Conservation (phyloP, 2,113 vertebrate genomes). For the Paramisgurnus dabryanus region DNA sequence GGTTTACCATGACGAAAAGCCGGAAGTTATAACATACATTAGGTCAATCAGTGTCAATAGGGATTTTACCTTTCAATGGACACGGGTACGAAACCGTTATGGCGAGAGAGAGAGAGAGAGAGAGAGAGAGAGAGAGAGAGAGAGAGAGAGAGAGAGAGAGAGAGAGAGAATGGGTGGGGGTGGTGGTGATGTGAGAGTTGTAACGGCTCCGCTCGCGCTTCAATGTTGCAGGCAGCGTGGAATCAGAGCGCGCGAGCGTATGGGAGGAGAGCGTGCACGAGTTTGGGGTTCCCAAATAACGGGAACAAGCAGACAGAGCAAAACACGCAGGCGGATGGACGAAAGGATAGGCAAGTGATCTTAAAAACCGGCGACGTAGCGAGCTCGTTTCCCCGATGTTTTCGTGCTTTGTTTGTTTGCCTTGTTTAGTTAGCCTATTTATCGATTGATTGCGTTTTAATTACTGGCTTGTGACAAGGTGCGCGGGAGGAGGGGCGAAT, state of each 20-base stretch:
- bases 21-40: not conserved
- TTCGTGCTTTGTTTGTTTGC: slow-evolving; percentile 63
- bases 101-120: slow-evolving; percentile 32
- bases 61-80: slow-evolving; percentile 3
- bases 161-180: slow-evolving; percentile 58
- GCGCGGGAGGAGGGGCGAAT: slow-evolving; percentile 69
- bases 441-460: slow-evolving; percentile 85
- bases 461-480: slow-evolving; percentile 77
- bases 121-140: slow-evolving; percentile 22
- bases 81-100: not conserved
- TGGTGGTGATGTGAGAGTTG: slow-evolving; percentile 77
- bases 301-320: slow-evolving; percentile 58
- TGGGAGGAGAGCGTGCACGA: slow-evolving; percentile 78
- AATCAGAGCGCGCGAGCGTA: slow-evolving; percentile 78
- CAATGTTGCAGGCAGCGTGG: slow-evolving; percentile 79
- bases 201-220: slow-evolving; percentile 76
- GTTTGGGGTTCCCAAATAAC: slow-evolving; percentile 76
- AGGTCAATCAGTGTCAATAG: slow-evolving; percentile 7
- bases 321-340: slow-evolving; percentile 69
- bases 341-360: slow-evolving; percentile 80
- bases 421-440: slow-evolving; percentile 63
- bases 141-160: slow-evolving; percentile 33
- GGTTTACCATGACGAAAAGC: not conserved
- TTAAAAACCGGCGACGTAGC: slow-evolving; percentile 45
- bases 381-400: slow-evolving; percentile 48